Evolutionary conservation across 2,888 invertebrate genomes (phyloP), one percentile per base, ranked within the genome.

Genomic region (Eledona agricola): DNA sequence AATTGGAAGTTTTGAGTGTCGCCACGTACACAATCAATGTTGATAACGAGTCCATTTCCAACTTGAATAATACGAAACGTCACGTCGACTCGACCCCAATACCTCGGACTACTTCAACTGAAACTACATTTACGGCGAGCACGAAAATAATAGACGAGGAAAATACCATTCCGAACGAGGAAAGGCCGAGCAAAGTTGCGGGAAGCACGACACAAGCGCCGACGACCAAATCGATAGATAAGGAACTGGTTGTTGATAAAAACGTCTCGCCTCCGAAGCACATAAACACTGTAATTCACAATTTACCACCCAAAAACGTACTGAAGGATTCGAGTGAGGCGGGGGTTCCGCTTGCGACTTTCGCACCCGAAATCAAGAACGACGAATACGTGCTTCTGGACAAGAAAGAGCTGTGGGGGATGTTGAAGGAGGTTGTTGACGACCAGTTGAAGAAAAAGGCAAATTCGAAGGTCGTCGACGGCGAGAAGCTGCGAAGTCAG

Each of bases 351-450:
- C 51, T 54, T 15, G 47, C 46, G 29, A 65, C 66, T 3, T 70
- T 70, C 53, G 58, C 67, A 6, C 72, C 73, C 1, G 72, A 75
- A 55, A 67, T 66, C 15, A 76, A 77, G 60, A 81, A 79, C 63
- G 80, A 79, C 61, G 79, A 80, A 34, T 82, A 80, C 58, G 79
- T 83, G 57, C 78, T 84, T 47, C 68, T 84, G 42, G 81, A 84
- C 62, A 82, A 83, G 65, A 82, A 83, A 55, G 80, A 80, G 51
- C 71, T 84, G 28, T 85, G 84, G 84, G 83, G 83, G 40, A 76
- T 85, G 64, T 71, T 85, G 7, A 82, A 83, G 67, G 84, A 84
- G 72, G 82, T 75, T 2, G 76, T 76, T 3, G 70, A 73, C 50
- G 72, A 75, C 32, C 62, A 67, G 13, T 52, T 62, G 2, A 65